Base-by-base conservation (phyloP, 1,140 invertebrate species). In the Amyelois transitella region DNA sequence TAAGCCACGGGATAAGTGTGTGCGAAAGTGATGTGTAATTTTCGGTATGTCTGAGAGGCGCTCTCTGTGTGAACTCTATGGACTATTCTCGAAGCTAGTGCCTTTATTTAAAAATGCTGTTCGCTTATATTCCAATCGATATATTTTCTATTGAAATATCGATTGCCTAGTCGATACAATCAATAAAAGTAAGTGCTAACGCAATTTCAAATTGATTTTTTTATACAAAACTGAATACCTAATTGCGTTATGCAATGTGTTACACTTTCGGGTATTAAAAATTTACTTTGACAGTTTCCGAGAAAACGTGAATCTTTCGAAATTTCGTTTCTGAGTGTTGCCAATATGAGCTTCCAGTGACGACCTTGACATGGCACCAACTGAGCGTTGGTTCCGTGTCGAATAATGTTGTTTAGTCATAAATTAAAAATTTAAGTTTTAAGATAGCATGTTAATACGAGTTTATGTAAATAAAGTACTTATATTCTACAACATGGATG, bases 401-500 rank as follows among this genome's bases (percentile, higher is more conserved):
- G 82, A 83, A 81, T 44, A 63, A 62, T 60, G 65, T 69, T 67
- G 64, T 77, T 76, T 81, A 84, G 83, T 84, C 74, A 81, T 86
- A 77, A 47, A 55, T 51, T 25, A 63, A 66, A 64, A 55, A 60
- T 68, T 58, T 77, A 79, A 53, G 58, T 66, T n/a, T 14, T 73
- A 72, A 68, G 66, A 56, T 57, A 70, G 67, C 74, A 62, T 57
- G 53, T 70, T 72, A 53, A 60, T 71, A 68, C 66, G 64, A 68
- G 68, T 64, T 60, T 70, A 64, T 85, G 83, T 86, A 84, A 86
- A 86, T 86, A 86, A 81, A 83, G 49, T 50, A 44, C 55, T 56
- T 43, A 44, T 53, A 53, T 48, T 48, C 45, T 48, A 21, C n/a
- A 10, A n/a, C 17, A 38, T 14, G 3, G 32, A 14, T 4, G n/a